Conservation (phyloP, 2,113 vertebrate genomes). For the Haemorhous mexicanus region DNA sequence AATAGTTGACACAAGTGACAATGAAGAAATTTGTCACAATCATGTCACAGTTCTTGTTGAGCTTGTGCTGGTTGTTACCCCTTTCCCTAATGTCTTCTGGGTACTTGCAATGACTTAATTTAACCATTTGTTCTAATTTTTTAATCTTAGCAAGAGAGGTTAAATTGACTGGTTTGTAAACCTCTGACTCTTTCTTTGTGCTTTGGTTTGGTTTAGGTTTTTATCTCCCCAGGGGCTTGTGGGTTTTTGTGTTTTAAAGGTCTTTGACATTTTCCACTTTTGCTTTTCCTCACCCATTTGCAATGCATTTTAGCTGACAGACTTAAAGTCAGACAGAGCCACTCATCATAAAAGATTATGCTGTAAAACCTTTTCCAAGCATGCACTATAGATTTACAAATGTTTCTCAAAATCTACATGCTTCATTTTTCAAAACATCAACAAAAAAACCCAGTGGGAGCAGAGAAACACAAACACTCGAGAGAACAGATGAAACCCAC, state of each 20-base stretch:
- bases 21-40: neutral
- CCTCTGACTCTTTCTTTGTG: neutral
- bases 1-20: neutral
- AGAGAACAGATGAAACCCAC: neutral
- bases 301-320: neutral
- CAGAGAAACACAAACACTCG: neutral
- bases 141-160: neutral
- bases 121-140: neutral
- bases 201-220: neutral
- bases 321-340: neutral
- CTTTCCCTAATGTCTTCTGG: neutral
- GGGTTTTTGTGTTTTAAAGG: neutral
- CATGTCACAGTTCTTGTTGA: neutral
- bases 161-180: neutral
- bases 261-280: neutral
- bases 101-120: neutral
- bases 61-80: neutral
- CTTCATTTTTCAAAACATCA: slow-evolving; percentile 22
- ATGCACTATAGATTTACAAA: neutral
- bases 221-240: neutral
- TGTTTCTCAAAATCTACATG: neutral
- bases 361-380: neutral
- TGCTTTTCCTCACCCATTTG: neutral
- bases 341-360: neutral
- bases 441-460: neutral